Evolutionary conservation across 35 echinoderm and acorn worm genomes (phyloP), one percentile per base, ranked within the genome.

Genomic region (Holothuria glaberrima): DNA sequence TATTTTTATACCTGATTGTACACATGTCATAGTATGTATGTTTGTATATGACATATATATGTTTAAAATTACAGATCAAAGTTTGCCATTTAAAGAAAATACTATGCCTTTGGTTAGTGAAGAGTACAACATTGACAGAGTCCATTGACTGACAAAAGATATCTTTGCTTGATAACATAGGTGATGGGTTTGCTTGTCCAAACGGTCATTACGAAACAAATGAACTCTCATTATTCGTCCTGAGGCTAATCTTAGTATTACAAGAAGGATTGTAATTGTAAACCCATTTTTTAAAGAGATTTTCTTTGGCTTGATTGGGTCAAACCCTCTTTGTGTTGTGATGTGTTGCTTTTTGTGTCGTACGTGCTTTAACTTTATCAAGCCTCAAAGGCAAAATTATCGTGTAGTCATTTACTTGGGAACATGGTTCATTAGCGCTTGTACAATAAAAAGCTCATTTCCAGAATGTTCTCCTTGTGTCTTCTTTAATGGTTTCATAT

Each of bases 371-470:
- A 83, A 54, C 79, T 83, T 59, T 83, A 83, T 83, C 48, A 83
- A 83, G 79, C 79, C 79, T 83, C 79, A 83, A 83, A 83, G 79
- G 79, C 79, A 83, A 83, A 22, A 54, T 83, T 83, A 83, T 83
- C 79, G 79, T 83, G 48, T 83, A 83, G 79, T 83, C 50, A 83
- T 52, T 83, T 83, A 83, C 79, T 61, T 83, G 79, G 79, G 79
- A 83, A 83, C 79, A 83, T 83, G 79, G 79, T 83, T 83, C 79
- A 83, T 50, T 83, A 83, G 79, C 79, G 79, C 79, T 83, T 83
- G 79, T 83, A 83, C 56, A 83, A 83, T 83, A 83, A 83, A 83
- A 83, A 83, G 79, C 79, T 83, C 79, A 83, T 83, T 83, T 83
- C 79, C 79, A 82, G 54, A 54, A 32, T 30, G 21, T 22, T 67